Evolutionary conservation across 2,113 vertebrate genomes (phyloP), one percentile per base, ranked within the genome.

Genomic region (Salvelinus fontinalis): DNA sequence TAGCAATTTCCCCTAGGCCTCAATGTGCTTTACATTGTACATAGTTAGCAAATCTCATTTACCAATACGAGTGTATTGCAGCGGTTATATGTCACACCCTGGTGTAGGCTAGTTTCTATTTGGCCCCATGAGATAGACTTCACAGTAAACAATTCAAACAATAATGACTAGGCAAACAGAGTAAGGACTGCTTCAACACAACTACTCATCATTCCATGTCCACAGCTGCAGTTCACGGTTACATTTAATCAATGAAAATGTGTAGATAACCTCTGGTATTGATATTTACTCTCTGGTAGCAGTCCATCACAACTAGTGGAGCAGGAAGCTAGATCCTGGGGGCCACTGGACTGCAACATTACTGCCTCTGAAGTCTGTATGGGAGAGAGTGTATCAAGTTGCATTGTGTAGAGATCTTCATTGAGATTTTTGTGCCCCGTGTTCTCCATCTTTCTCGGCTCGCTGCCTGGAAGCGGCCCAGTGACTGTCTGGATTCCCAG

Each of bases 381-480:
- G 71, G 75, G 78, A 78, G 44, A 48, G 26, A 62, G 75, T 68
- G 80, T 84, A 81, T 89, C 20, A 1, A 44, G 67, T 88, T 85
- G 75, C 81, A 27, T 76, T 87, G 83, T 81, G 85, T 57, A 75
- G 83, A 77, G 82, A 89, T 91, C 82, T 84, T 85, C 88, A 86
- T 90, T 90, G 83, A 85, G 84, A 87, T 90, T 91, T 89, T 71
- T 78, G 70, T 80, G 79, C 71, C 74, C 68, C 60, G 3, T 64
- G 78, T 67, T 49, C 68, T 75, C 68, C 64, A 24, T 77, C 71
- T 70, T 39, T 81, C 69, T 69, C 31, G 48, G 83, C 79, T 70
- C 54, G 29, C 64, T 91, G 88, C 89, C 88, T 90, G 90, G 90
- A 90, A 92, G 78, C 77, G 71, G 24, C 78, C 83, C 81, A 81